phyloP scores from a whole-genome alignment of 2,797 vertebrate genomes.

The Octomys mimax region DNA sequence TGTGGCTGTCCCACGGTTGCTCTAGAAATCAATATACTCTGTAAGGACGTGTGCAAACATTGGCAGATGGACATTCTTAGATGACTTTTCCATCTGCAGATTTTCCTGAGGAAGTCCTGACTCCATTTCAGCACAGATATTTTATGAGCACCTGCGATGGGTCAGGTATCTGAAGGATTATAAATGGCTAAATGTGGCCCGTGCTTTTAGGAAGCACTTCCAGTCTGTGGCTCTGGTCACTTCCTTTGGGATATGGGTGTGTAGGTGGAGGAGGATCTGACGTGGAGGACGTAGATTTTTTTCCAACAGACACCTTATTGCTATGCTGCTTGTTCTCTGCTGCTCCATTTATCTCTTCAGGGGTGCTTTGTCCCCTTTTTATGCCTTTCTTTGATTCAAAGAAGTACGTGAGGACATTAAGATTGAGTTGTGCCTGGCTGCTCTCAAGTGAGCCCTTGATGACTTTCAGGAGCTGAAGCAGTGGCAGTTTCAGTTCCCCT shows the following conservation, averaged over 20 bases:
- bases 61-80: neutral
- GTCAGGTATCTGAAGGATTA: neutral
- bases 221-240: neutral
- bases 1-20: neutral
- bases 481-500: neutral
- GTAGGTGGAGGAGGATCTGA: neutral
- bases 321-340: neutral
- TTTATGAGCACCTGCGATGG: neutral
- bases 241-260: neutral
- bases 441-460: neutral
- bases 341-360: neutral
- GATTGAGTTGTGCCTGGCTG: neutral
- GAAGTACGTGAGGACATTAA: slow-evolving; percentile 42
- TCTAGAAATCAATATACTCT: neutral
- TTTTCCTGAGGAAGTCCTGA: neutral
- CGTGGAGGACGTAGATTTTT: neutral
- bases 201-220: neutral
- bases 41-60: neutral
- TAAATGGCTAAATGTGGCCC: neutral
- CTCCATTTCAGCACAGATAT: neutral
- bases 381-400: slow-evolving; percentile 4
- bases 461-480: neutral
- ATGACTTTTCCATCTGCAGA: neutral
- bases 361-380: neutral
- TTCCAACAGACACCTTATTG: neutral